A percentile compares a stretch with the other conserved stretches of the same genome.
Evolutionary conservation across 1,140 invertebrate species (phyloP).

Genomic region (Tetraneura akinire): DNA sequence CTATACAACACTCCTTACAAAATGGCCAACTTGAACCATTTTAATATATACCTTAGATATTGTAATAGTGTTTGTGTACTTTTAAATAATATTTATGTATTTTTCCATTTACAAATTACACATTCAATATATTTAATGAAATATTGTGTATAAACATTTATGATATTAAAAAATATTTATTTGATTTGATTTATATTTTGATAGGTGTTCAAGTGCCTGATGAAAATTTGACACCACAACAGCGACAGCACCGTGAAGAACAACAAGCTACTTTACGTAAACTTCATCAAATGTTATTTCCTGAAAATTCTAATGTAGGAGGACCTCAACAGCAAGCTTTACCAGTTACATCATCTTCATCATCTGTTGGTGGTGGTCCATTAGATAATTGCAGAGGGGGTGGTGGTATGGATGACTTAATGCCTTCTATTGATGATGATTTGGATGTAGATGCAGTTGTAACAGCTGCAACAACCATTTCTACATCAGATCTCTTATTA

Average conservation of each 20-base stretch:
- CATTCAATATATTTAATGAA: too few species aligned
- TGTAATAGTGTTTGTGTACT: too few species aligned
- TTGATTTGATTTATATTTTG: background rate
- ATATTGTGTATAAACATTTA: too few species aligned
- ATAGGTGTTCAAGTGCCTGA: slow-evolving; percentile 86
- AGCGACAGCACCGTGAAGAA: slow-evolving; percentile 89
- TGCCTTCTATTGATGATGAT: slow-evolving; percentile 45
- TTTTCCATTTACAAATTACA: too few species aligned
- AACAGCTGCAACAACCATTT: slow-evolving; percentile 13
- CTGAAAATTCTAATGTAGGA: slow-evolving; percentile 58
- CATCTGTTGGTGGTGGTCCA: slow-evolving; percentile 58
- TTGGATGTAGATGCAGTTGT: slow-evolving; percentile 45
- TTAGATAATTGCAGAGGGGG: slow-evolving; percentile 58
- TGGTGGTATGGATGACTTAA: slow-evolving; percentile 60
- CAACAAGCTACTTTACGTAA: slow-evolving; percentile 87
- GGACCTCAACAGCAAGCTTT: slow-evolving; percentile 56
- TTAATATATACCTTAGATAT: too few species aligned
- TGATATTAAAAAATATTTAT: background rate
- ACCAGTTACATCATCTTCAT: slow-evolving; percentile 57
- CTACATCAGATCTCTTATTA: slow-evolving; percentile 17
- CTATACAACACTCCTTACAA: too few species aligned
- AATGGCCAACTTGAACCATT: too few species aligned
- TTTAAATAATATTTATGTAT: too few species aligned
- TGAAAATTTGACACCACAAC: slow-evolving; percentile 94
- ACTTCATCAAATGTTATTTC: slow-evolving; percentile 88